Evolutionary conservation across 2,113 vertebrate genomes (phyloP).

Genomic region (Elachura formosa): DNA sequence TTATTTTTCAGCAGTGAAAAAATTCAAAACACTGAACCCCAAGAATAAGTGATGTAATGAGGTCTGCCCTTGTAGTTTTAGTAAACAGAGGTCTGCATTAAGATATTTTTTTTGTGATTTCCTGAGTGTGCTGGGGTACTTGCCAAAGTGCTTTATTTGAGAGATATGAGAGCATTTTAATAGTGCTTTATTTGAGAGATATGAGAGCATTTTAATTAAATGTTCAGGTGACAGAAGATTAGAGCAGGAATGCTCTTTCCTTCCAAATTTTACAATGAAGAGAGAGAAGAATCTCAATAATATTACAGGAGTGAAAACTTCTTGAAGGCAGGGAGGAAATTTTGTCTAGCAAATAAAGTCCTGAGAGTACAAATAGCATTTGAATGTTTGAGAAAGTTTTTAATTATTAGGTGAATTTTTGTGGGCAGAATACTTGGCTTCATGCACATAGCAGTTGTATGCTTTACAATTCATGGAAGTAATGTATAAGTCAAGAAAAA

Average conservation of each 20-base stretch:
- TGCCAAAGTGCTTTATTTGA: neutral
- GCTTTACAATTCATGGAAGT: neutral
- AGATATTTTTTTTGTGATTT: neutral
- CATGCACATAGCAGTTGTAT: neutral
- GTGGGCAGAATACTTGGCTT: neutral
- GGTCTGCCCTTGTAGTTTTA: neutral
- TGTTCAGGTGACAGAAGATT: neutral
- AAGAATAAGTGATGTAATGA: neutral
- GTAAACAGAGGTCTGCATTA: neutral
- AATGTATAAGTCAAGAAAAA: neutral
- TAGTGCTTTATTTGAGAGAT: neutral
- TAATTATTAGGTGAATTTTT: neutral
- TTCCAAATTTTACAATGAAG: neutral
- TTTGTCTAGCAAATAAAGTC: neutral
- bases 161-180: neutral
- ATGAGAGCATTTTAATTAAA: neutral
- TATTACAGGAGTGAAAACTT: neutral
- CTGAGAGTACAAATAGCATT: neutral
- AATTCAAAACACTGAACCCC: neutral
- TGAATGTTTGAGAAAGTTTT: neutral
- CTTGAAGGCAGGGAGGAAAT: neutral
- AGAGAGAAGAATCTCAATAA: neutral
- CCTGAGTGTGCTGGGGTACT: neutral
- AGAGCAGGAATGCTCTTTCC: neutral
- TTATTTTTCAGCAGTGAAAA: neutral